Evolutionary conservation across 37 sponge, comb jelly and placozoan genomes (phyloP).

Genomic region (Ephydatia muelleri): DNA sequence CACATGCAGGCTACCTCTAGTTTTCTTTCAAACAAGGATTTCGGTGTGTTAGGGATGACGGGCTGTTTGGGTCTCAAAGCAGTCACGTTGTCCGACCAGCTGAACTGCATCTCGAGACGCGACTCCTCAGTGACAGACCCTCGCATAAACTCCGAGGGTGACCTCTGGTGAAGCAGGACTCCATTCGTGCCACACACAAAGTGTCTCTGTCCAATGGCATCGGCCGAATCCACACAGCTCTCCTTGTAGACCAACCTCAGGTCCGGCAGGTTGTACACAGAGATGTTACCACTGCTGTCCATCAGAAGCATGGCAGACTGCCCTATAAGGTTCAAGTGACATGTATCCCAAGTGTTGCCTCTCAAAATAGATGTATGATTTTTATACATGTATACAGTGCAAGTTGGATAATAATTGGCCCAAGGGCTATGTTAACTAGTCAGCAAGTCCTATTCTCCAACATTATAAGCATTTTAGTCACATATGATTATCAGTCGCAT

Average conservation of each 20-base stretch:
- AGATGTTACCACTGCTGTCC: conserved; percentile 70
- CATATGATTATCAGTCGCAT: no score
- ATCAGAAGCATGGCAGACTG: conserved; percentile 47
- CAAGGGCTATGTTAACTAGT: no score
- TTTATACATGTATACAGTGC: no score
- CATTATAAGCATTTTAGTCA: no score
- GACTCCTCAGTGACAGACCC: conserved; percentile 65
- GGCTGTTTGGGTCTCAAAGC: background rate
- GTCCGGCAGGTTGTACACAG: conserved; percentile 65
- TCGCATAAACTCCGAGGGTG: conserved; percentile 79
- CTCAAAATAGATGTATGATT: background rate
- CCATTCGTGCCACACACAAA: conserved; percentile 48
- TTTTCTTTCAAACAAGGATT: background rate
- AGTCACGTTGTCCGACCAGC: background rate
- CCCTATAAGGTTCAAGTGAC: conserved; percentile 2
- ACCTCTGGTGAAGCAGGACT: conserved; percentile 62
- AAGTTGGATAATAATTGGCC: no score
- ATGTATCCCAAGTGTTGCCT: no score
- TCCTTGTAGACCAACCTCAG: conserved; percentile 68
- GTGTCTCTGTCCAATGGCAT: conserved; percentile 79
- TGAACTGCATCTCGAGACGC: conserved; percentile 46
- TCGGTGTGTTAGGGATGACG: background rate
- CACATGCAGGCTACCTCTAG: background rate
- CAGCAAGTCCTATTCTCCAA: no score
- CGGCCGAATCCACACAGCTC: conserved; percentile 77